Evolutionary conservation across 2,888 invertebrate genomes (phyloP), one percentile per base, ranked within the genome.

Genomic region (Harmothoe impar): DNA sequence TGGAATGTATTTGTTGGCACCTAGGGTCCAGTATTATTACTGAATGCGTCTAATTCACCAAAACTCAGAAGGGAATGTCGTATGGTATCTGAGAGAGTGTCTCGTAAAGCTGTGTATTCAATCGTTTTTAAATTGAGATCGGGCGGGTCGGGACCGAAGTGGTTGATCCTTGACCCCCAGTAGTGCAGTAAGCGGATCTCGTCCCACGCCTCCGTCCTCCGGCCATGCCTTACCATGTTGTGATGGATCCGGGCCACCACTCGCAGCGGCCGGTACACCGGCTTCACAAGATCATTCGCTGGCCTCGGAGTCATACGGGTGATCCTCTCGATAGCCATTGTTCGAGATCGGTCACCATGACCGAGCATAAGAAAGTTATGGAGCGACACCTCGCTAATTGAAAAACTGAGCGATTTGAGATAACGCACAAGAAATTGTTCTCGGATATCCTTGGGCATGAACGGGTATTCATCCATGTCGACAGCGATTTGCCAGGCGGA

Each of bases 381-480:
- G 89, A 93, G 86, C 20, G 93, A 91, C 35, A 92, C 78, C 77
- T 92, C 92, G 56, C 68, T 89, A 25, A 91, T 85, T 43, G 89
- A 62, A 17, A 68, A 89, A 29, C 89, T 85, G 23, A 89, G 33
- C 5, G 72, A 85, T 25, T 90, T 77, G 25, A 93, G 90, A 68
- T 91, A 93, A 15, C 92, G 89, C 31, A 89, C 78, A 25, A 93
- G 91, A 77, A 92, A 93, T n/a, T 91, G 91, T 81, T 92, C 92
- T 25, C 88, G 31, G 31, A 31, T 78, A 90, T 93, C 93, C 23
- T 78, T 86, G 23, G 85, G 88, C n/a, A 91, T 81, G 89, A 91
- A 93, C 20, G 93, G 93, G 84, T 93, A 93, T 91, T 93, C 93
- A 78, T 93, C 93, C 91, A 93, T 93, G 62, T 93, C 93, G 23